A percentile compares a stretch with the other conserved stretches of the same genome.
phyloP scores from a whole-genome alignment of 1,140 invertebrate species.

The Cydia pomonella region DNA sequence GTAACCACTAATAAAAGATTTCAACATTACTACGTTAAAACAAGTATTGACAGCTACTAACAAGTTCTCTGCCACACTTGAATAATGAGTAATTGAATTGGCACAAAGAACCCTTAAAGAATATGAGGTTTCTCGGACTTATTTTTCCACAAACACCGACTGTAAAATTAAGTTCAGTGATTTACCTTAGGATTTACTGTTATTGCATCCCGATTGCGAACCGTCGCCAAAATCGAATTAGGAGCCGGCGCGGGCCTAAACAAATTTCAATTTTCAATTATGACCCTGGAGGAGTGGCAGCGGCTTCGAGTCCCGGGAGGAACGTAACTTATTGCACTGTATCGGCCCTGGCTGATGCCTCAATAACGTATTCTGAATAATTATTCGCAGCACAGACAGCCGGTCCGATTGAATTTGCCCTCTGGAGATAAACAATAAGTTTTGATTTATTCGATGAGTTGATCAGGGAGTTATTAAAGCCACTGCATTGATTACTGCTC shows the following conservation, averaged over 20 bases:
- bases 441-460: slow-evolving; percentile 50
- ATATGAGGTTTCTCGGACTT: neutral
- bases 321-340: slow-evolving; percentile 67
- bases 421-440: slow-evolving; percentile 55
- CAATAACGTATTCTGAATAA: slow-evolving; percentile 75
- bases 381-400: slow-evolving; percentile 52
- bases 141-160: neutral
- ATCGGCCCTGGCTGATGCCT: slow-evolving; percentile 52
- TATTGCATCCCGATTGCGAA: slow-evolving; percentile 65
- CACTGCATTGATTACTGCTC: slow-evolving; percentile 11
- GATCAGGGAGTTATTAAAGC: slow-evolving; percentile 33
- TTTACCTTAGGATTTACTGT: slow-evolving; percentile 65
- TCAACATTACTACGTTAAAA: too few species aligned
- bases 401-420: slow-evolving; percentile 59
- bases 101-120: neutral
- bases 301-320: slow-evolving; percentile 58
- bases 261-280: slow-evolving; percentile 80
- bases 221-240: slow-evolving; percentile 71
- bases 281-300: slow-evolving; percentile 56
- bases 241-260: slow-evolving; percentile 69
- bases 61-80: neutral
- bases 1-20: neutral
- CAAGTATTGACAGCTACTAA: neutral
- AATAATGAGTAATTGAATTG: too few species aligned
- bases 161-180: slow-evolving; percentile 40